A percentile compares a stretch with the other conserved stretches of the same genome.
phyloP scores from a whole-genome alignment of 2,113 vertebrate species.

The Pongo pygmaeus region DNA sequence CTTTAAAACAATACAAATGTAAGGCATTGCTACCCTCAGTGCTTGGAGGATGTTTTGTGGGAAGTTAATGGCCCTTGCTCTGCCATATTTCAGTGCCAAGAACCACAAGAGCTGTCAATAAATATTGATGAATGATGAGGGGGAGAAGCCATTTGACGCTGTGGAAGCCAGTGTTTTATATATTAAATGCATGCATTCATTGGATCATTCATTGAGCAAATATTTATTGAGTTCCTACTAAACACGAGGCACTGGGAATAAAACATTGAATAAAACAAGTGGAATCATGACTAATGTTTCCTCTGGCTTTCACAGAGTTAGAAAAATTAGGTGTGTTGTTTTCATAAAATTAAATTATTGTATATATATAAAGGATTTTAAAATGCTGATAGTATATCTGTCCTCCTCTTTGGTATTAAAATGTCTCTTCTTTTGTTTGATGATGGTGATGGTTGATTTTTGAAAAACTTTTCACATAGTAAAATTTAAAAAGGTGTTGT shows the following conservation, averaged over 20 bases:
- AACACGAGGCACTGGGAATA: neutral
- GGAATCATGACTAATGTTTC: neutral
- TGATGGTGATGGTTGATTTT: neutral
- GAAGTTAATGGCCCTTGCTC: conserved; percentile 47
- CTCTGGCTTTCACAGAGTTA: neutral
- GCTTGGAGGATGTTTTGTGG: neutral
- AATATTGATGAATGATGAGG: conserved; percentile 19
- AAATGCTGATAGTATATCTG: neutral
- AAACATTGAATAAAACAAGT: neutral
- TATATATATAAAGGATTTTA: neutral
- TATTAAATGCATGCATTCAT: conserved; percentile 31
- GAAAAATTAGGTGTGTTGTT: conserved; percentile 4
- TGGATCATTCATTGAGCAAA: conserved; percentile 22
- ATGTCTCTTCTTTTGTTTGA: neutral
- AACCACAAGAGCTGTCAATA: conserved; percentile 41
- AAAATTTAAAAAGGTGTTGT: neutral
- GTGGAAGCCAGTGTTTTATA: conserved; percentile 35
- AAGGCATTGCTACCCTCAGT: neutral
- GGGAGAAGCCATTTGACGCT: neutral
- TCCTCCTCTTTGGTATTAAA: neutral
- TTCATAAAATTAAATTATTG: conserved; percentile 24
- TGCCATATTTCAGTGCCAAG: conserved; percentile 32
- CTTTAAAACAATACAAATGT: neutral
- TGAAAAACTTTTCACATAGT: neutral
- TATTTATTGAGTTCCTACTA: conserved; percentile 47